A percentile compares a stretch with the other conserved stretches of the same genome.
Conservation (phyloP, 2,113 vertebrate genomes). For the Myotis lucifugus region DNA sequence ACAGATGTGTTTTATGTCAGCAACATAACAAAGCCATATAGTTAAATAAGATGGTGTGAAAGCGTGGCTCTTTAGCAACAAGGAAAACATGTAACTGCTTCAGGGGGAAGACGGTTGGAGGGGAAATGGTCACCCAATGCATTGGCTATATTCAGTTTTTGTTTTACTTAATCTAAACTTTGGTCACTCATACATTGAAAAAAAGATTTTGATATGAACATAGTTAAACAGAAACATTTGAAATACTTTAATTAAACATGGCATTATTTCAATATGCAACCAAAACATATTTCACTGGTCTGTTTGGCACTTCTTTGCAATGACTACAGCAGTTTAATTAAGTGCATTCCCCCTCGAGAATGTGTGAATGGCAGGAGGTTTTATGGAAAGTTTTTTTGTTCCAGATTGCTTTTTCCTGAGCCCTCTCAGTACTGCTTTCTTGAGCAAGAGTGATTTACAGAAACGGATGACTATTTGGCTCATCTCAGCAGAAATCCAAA, state of each 20-base stretch:
- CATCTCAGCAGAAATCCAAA: not conserved
- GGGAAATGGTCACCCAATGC: not conserved
- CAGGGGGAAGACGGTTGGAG: not conserved
- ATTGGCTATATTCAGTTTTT: not conserved
- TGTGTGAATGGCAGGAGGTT: not conserved
- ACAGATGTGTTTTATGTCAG: not conserved
- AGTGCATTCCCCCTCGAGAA: not conserved
- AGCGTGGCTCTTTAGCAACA: not conserved
- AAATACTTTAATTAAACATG: not conserved
- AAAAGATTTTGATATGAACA: not conserved
- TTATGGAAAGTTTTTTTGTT: not conserved
- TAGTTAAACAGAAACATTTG: not conserved
- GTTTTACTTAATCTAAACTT: not conserved
- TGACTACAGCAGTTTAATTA: not conserved
- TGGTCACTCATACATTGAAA: not conserved
- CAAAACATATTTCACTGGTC: not conserved
- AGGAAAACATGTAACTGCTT: not conserved
- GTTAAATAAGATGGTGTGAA: not conserved
- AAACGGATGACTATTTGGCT: not conserved
- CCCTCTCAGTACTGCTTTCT: not conserved
- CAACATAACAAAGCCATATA: conserved; percentile 43
- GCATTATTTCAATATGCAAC: not conserved
- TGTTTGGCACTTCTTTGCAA: not conserved
- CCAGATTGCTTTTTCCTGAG: not conserved
- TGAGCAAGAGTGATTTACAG: conserved; percentile 10